Conservation (phyloP, 2,797 vertebrate genomes). For the Heteromormyrus szaboi region DNA sequence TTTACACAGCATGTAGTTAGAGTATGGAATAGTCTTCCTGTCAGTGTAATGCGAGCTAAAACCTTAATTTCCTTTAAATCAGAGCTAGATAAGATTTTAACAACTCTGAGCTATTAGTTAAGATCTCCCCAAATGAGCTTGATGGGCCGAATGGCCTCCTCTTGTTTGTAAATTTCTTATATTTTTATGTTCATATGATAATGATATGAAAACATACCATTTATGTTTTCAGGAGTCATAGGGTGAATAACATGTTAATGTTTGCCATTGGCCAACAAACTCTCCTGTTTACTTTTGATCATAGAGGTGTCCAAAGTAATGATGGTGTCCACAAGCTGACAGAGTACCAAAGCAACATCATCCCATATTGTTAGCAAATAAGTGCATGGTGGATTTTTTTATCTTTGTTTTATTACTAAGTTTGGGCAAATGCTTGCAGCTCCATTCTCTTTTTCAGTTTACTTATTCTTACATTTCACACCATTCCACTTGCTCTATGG, state of each 20-base stretch:
- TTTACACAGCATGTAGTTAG: not conserved
- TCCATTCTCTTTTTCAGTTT: not conserved
- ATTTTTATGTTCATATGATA: not conserved
- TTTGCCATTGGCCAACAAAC: not conserved
- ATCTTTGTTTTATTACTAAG: not conserved
- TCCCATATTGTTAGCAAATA: not conserved
- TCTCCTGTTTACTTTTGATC: not conserved
- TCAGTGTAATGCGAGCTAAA: not conserved
- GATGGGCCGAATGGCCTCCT: not conserved
- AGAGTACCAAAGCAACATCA: not conserved
- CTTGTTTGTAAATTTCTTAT: not conserved
- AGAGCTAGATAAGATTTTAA: not conserved
- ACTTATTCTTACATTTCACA: not conserved
- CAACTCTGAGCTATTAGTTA: not conserved
- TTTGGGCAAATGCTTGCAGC: not conserved
- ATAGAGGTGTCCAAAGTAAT: not conserved
- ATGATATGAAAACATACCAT: not conserved
- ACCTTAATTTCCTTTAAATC: not conserved
- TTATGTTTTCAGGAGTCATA: not conserved
- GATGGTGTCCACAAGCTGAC: not conserved
- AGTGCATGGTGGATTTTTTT: not conserved
- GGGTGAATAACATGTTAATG: not conserved
- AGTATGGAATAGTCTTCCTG: not conserved
- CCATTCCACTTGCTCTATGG: not conserved
- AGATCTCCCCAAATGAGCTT: not conserved